A percentile compares a stretch with the other conserved stretches of the same genome.
These are phyloP conservation scores for Gymnoscelis rufifasciata DNA, from an alignment of 2,888 invertebrate species.

Conservation along the genomic window DNA sequence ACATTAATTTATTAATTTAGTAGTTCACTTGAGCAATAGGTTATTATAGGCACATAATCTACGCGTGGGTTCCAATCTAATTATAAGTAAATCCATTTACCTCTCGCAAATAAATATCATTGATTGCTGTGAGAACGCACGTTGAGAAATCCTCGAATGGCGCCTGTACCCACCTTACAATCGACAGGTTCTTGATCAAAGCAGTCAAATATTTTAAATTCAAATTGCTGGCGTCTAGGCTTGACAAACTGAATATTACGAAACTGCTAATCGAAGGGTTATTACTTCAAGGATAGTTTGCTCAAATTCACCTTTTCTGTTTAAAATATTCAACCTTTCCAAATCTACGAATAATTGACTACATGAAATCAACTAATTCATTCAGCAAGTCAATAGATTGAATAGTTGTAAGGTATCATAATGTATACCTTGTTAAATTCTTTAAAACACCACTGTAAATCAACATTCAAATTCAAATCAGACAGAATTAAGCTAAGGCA, in stretches of 20 bases:
- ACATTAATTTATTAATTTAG: too few relatives aligned
- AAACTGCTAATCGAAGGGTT: background rate
- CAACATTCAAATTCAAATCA: background rate
- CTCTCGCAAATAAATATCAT: constrained; percentile 1
- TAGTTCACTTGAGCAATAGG: too few relatives aligned
- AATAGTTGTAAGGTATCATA: too few relatives aligned
- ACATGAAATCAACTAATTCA: too few relatives aligned
- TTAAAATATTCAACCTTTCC: too few relatives aligned
- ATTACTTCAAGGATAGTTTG: too few relatives aligned
- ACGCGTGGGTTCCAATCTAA: constrained; percentile 8
- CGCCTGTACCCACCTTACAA: constrained; percentile 27
- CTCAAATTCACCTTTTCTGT: too few relatives aligned
- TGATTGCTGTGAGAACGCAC: constrained; percentile 6
- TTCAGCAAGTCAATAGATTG: too few relatives aligned
- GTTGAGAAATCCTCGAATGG: constrained; percentile 30
- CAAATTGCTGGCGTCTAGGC: constrained; percentile 70
- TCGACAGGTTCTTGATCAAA: constrained; percentile 30
- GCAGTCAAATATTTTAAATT: constrained; percentile 28
- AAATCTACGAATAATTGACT: too few relatives aligned
- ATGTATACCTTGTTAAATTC: too few relatives aligned
- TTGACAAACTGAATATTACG: constrained; percentile 1
- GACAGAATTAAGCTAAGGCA: background rate
- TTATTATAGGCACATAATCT: too few relatives aligned
- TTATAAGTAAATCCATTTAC: constrained; percentile 7
- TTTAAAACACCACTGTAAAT: too few relatives aligned